A percentile compares a stretch with the other conserved stretches of the same genome.
Evolutionary conservation across 2,113 vertebrate genomes (phyloP).

Genomic region (Felis chaus): DNA sequence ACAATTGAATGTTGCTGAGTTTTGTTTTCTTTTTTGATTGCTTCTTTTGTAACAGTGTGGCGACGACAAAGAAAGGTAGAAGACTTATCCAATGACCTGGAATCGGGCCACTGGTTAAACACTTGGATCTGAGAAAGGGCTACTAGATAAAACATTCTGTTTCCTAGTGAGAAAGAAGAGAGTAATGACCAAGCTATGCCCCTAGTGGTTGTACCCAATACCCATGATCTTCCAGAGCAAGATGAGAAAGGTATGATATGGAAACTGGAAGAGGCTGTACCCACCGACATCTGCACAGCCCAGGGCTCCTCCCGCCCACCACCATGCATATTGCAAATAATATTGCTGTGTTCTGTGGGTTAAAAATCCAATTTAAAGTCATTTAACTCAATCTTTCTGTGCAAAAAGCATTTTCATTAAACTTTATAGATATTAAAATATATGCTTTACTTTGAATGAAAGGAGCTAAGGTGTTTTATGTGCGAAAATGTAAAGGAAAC

Average conservation of each 20-base stretch:
- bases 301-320: background rate
- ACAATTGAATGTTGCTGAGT: background rate
- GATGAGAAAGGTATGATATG: too few relatives aligned
- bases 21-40: background rate
- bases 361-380: background rate
- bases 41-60: background rate
- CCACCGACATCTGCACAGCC: background rate
- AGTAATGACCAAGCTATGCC: background rate
- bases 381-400: background rate
- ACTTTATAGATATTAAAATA: constrained; percentile 25
- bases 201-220: background rate
- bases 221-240: background rate
- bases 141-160: background rate
- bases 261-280: accelerated
- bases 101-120: background rate
- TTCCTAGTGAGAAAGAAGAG: background rate
- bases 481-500: background rate
- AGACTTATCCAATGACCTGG: background rate
- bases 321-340: background rate
- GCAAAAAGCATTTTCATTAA: background rate
- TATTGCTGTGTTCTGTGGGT: background rate
- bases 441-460: constrained; percentile 1
- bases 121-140: background rate
- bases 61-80: background rate
- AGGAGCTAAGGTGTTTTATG: constrained; percentile 10